Percentiles rank a stretch among this genome's conserved stretches.
Conservation (phyloP, 2,113 vertebrate species). For the Daubentonia madagascariensis region DNA sequence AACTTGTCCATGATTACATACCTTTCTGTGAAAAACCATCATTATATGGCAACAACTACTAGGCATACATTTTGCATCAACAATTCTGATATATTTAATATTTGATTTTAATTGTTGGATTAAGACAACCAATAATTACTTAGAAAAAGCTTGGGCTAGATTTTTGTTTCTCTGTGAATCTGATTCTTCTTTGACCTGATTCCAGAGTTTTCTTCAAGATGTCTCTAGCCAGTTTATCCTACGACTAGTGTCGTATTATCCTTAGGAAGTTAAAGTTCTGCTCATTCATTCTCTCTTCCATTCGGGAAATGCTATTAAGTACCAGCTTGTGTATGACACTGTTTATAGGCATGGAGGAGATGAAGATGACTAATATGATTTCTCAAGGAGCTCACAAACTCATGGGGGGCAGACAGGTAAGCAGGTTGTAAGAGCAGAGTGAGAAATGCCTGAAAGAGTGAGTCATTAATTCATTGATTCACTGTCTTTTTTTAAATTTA, state of each 20-base stretch:
- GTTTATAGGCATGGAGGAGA: background rate
- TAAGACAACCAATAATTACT: background rate
- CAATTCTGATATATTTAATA: background rate
- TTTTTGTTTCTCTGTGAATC: slow-evolving; percentile 27
- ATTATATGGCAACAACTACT: background rate
- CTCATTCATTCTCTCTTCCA: background rate
- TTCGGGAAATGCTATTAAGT: background rate
- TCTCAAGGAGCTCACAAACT: background rate
- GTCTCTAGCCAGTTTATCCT: background rate
- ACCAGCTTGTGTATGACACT: background rate
- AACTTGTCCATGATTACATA: background rate
- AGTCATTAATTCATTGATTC: background rate
- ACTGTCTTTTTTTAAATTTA: background rate
- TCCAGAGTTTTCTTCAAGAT: background rate
- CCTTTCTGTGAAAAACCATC: background rate
- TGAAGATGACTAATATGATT: background rate
- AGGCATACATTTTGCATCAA: background rate
- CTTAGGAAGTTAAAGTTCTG: background rate
- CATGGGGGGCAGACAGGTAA: background rate
- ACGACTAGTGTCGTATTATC: background rate
- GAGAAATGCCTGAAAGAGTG: background rate
- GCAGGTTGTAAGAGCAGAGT: background rate
- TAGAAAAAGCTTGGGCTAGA: background rate
- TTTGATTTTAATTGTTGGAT: background rate
- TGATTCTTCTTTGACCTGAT: background rate